These are phyloP conservation scores for Arnoldichthys spilopterus DNA, from an alignment of 2,797 vertebrate species.

Conservation along the genomic window DNA sequence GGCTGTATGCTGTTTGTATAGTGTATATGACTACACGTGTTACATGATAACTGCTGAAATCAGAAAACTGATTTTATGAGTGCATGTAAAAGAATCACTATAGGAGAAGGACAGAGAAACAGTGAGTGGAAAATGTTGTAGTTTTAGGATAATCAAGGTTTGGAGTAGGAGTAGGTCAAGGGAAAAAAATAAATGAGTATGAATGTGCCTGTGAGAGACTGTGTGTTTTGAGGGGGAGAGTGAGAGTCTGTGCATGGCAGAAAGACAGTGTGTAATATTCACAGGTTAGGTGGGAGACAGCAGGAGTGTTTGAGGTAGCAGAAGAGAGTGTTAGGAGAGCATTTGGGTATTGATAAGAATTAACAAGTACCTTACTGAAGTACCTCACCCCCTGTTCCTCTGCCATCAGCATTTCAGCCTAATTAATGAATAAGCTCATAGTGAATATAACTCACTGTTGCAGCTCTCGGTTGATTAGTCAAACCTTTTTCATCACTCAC, in stretches of 20 bases:
- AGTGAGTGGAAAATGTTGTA: not conserved
- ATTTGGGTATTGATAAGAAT: slow-evolving; percentile 53
- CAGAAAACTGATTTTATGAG: not conserved
- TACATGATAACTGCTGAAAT: not conserved
- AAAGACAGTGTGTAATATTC: not conserved
- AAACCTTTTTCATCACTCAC: slow-evolving; percentile 17
- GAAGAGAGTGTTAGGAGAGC: slow-evolving; percentile 13
- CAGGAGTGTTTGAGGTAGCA: not conserved
- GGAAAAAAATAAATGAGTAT: too few species aligned
- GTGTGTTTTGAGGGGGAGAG: not conserved
- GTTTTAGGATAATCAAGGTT: too few species aligned
- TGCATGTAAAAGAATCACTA: not conserved
- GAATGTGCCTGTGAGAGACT: too few species aligned
- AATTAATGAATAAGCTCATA: slow-evolving; percentile 58
- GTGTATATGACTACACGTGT: not conserved
- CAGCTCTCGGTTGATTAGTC: slow-evolving; percentile 45
- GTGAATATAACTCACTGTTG: slow-evolving; percentile 41
- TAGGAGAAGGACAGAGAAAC: not conserved
- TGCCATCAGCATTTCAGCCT: slow-evolving; percentile 45
- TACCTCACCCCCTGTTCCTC: slow-evolving; percentile 28
- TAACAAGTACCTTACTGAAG: slow-evolving; percentile 28
- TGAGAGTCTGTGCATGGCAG: not conserved
- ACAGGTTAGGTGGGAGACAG: too few species aligned
- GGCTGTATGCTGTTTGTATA: not conserved
- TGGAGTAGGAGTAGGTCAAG: too few species aligned